phyloP scores from a whole-genome alignment of 2,113 vertebrate genomes.

The Nyctibius bracteatus region DNA sequence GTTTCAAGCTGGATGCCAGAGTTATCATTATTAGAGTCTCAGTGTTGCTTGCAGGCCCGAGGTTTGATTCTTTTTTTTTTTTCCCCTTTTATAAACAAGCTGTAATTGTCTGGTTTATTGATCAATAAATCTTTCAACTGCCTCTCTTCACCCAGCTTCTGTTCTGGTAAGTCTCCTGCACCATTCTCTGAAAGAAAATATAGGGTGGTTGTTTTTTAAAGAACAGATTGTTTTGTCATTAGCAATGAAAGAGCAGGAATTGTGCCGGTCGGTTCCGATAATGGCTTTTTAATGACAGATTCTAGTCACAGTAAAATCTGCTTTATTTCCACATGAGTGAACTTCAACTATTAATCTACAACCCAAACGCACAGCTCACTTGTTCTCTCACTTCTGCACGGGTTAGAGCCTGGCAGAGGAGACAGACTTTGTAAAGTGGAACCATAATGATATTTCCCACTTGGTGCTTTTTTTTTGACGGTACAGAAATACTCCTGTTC shows the following conservation, averaged over 20 bases:
- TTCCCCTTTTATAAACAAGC: slow-evolving; percentile 71
- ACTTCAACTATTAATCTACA: slow-evolving; percentile 30
- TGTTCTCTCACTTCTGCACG: not conserved
- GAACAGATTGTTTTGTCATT: slow-evolving; percentile 64
- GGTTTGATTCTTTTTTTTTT: not conserved
- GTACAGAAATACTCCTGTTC: slow-evolving; percentile 10
- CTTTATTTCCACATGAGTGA: slow-evolving; percentile 49
- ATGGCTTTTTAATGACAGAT: slow-evolving; percentile 65
- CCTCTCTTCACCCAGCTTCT: not conserved
- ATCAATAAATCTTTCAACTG: slow-evolving; percentile 73
- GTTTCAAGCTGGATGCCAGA: slow-evolving; percentile 62
- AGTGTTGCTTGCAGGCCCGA: slow-evolving; percentile 31
- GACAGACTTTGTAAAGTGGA: not conserved
- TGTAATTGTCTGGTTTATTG: slow-evolving; percentile 72
- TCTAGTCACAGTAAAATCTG: slow-evolving; percentile 26
- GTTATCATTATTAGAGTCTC: slow-evolving; percentile 61
- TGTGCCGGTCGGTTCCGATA: not conserved
- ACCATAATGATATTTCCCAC: not conserved
- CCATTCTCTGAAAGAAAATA: slow-evolving; percentile 2
- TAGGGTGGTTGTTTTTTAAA: not conserved
- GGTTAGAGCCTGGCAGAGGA: not conserved
- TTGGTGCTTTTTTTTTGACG: not conserved
- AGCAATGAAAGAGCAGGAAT: slow-evolving; percentile 38
- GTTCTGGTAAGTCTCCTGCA: slow-evolving; percentile 12
- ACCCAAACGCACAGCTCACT: not conserved